Percentiles rank a stretch among this genome's conserved stretches.
phyloP scores from a whole-genome alignment of 2,888 invertebrate genomes.

The Pharmacophagus antenor region DNA sequence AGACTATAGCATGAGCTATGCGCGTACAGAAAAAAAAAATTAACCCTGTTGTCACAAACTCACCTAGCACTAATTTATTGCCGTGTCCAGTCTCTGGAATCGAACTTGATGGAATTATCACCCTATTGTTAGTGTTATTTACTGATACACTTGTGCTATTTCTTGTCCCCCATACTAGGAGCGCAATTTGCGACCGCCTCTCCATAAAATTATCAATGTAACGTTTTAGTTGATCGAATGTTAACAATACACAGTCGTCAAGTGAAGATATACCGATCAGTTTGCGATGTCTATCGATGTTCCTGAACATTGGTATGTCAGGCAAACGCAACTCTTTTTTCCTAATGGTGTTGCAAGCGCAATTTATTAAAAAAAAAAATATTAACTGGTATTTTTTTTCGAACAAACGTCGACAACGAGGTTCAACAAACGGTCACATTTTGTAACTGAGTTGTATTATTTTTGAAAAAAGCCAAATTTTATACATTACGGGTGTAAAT shows the following conservation, averaged over 20 bases:
- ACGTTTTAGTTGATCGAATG: slow-evolving; percentile 31
- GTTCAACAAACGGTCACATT: too few species aligned
- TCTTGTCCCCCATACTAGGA: slow-evolving; percentile 34
- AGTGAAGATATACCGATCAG: slow-evolving; percentile 22
- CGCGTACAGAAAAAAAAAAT: too few species aligned
- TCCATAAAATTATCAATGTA: slow-evolving; percentile 29
- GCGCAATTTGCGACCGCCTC: slow-evolving; percentile 37
- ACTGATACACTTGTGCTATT: slow-evolving; percentile 33
- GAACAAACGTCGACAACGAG: too few species aligned
- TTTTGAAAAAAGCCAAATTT: too few species aligned
- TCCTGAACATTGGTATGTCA: slow-evolving; percentile 21
- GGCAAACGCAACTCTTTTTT: slow-evolving; percentile 12
- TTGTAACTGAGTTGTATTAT: too few species aligned
- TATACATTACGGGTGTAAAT: too few species aligned
- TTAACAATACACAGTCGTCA: slow-evolving; percentile 28
- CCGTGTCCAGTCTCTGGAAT: slow-evolving; percentile 32
- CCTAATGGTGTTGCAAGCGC: slow-evolving; percentile 22
- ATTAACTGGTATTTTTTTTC: too few species aligned
- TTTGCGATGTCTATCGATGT: slow-evolving; percentile 12
- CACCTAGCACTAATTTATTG: slow-evolving; percentile 34
- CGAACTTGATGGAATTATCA: slow-evolving; percentile 44
- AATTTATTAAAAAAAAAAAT: too few species aligned
- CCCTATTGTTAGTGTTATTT: slow-evolving; percentile 44
- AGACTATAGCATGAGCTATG: too few species aligned
- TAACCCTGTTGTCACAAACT: slow-evolving; percentile 28